Evolutionary conservation across 1,140 invertebrate genomes (phyloP).

Genomic region (Druon quercuslanigerum): DNA sequence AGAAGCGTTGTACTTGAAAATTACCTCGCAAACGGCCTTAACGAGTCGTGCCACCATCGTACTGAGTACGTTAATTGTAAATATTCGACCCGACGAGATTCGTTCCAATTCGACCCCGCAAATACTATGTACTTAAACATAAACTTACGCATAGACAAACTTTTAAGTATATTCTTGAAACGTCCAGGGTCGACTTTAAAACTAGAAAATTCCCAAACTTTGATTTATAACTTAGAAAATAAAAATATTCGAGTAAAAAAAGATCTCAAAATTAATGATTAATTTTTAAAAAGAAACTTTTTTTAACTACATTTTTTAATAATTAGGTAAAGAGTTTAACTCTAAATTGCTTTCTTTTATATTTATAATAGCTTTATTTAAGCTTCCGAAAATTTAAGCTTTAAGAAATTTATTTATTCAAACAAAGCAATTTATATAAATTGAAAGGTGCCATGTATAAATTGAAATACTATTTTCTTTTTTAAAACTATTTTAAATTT

Average conservation of each 20-base stretch:
- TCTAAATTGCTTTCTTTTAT: not conserved
- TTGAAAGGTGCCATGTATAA: constrained; percentile 1
- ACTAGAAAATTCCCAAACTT: no score
- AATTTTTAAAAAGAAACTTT: constrained; percentile 8
- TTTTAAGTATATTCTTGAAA: constrained; percentile 10
- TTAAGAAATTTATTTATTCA: constrained; percentile 33
- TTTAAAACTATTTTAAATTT: not conserved
- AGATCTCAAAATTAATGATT: constrained; percentile 16
- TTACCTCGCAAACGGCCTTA: constrained; percentile 13
- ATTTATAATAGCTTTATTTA: not conserved
- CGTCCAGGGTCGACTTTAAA: constrained; percentile 1
- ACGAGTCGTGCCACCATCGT: constrained; percentile 9
- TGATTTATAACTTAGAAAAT: no score
- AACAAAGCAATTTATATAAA: not conserved
- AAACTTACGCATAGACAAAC: constrained; percentile 1
- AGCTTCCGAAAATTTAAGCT: not conserved
- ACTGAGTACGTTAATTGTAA: not conserved
- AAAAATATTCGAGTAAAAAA: not conserved
- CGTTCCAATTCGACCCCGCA: constrained; percentile 12
- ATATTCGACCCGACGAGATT: constrained; percentile 15
- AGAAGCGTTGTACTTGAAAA: not conserved
- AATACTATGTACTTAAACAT: constrained; percentile 24
- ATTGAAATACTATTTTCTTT: not conserved
- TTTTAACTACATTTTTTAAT: not conserved
- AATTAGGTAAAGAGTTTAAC: not conserved